Base-by-base conservation (phyloP, 2,797 vertebrate species). In the Anableps anableps region DNA sequence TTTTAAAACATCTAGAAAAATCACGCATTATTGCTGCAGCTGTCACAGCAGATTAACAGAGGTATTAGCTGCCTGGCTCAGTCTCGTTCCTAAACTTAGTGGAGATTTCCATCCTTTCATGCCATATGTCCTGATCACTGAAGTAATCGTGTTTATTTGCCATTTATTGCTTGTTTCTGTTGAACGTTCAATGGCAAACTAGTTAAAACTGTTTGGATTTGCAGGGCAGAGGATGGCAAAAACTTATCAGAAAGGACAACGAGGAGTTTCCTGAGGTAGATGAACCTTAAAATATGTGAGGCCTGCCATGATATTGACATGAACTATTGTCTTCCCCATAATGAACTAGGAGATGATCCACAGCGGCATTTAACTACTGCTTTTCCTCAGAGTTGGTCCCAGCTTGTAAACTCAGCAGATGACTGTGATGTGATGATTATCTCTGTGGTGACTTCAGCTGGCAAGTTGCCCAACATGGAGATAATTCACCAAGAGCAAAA, bases 381-480 rank as follows among this genome's bases (percentile, higher is more conserved):
- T 38, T 58, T 75, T 75, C 23, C 3, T 14, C 23, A 38, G 26
- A 29, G 36, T 60, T 38, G 0, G 5, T 41, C 38, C 38, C 53
- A n/a, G n/a, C 74, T 60, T 75, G 53, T 47, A 31, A 62, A 75
- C 53, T 31, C 4, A 31, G 17, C 36, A 60, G 53, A 75, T 45
- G 9, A 75, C 41, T 75, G 31, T 75, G 26, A 75, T 62, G 38
- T 45, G 38, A 62, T 23, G 0, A 62, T 60, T 45, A 60, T 45
- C 41, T 58, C 53, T 43, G 26, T 41, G 23, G 36, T 60, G 16
- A 58, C 9, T 16, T 29, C 38, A 31, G 53, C 74, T 75, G 38
- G 74, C 74, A 75, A n/a, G 26, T 17, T 43, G n/a, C 17, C n/a
- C 31, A 36, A 53, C 21, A 38, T 74, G 50, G 21, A 10, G 72